These are phyloP conservation scores for Chymomyza costata DNA, from an alignment of 1,140 invertebrate genomes.

Conservation along the genomic window DNA sequence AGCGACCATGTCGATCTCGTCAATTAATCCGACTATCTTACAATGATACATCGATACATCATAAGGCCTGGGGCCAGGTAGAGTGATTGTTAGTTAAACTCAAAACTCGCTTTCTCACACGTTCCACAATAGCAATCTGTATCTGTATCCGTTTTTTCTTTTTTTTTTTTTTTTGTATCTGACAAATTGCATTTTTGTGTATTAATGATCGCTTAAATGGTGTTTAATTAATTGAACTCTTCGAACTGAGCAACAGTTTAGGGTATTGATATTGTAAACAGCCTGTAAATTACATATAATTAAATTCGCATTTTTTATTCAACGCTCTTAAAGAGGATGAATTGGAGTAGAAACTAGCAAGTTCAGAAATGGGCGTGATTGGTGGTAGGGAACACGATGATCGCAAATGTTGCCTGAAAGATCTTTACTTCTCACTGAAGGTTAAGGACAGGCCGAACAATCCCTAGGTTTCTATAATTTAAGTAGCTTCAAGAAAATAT, in stretches of 20 bases:
- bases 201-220: conserved; percentile 68
- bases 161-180: conserved; percentile 23
- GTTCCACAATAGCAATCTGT: conserved; percentile 16
- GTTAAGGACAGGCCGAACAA: too few species aligned
- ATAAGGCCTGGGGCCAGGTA: conserved; percentile 29
- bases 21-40: conserved; percentile 62
- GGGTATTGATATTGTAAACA: conserved; percentile 51
- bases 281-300: conserved; percentile 55
- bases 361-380: too few species aligned
- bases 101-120: conserved; percentile 66
- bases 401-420: too few species aligned
- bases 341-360: too few species aligned
- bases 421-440: too few species aligned
- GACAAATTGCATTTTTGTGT: conserved; percentile 65
- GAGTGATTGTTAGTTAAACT: conserved; percentile 43
- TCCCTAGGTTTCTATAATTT: too few species aligned
- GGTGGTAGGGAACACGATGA: too few species aligned
- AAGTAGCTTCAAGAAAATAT: too few species aligned
- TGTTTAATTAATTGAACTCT: conserved; percentile 62
- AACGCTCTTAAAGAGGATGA: too few species aligned
- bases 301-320: conserved; percentile 63
- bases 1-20: conserved; percentile 45
- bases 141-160: too few species aligned
- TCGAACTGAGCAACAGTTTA: not conserved
- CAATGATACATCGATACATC: conserved; percentile 2